Percentiles rank a stretch among this genome's conserved stretches.
Evolutionary conservation across 2,888 invertebrate genomes (phyloP).

Genomic region (Dorcus hopei): DNA sequence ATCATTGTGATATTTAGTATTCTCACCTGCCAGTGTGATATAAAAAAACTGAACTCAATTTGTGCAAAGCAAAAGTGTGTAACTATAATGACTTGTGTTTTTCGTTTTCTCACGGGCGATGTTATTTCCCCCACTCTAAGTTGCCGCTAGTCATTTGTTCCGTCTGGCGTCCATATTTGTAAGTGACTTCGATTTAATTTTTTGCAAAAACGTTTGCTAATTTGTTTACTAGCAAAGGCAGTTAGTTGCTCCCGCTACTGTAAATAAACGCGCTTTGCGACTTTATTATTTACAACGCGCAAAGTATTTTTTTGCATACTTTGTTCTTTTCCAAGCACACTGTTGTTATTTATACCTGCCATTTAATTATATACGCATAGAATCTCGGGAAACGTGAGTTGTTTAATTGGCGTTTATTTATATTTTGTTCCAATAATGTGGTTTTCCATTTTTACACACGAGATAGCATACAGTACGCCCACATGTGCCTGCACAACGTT

Average conservation of each 20-base stretch:
- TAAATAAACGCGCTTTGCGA: no score
- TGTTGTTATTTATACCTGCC: no score
- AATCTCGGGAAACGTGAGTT: no score
- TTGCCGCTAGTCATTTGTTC: slow-evolving; percentile 32
- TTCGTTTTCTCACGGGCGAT: slow-evolving; percentile 32
- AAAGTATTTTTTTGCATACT: no score
- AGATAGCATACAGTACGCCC: no score
- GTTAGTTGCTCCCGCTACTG: not conserved
- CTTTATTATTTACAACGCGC: no score
- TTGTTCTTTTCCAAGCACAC: no score
- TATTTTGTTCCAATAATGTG: no score
- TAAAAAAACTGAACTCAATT: slow-evolving; percentile 7
- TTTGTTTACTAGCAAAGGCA: not conserved
- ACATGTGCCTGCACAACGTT: slow-evolving; percentile 21
- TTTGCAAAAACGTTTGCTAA: slow-evolving; percentile 14
- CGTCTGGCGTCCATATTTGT: slow-evolving; percentile 48
- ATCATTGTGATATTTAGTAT: slow-evolving; percentile 51
- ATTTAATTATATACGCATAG: no score
- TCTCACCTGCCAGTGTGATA: slow-evolving; percentile 37
- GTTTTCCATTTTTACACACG: no score
- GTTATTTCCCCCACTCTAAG: slow-evolving; percentile 1
- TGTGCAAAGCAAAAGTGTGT: slow-evolving; percentile 22
- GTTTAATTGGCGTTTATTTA: no score
- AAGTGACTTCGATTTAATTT: slow-evolving; percentile 27
- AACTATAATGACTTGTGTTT: slow-evolving; percentile 40